Evolutionary conservation across 2,113 vertebrate species (phyloP), one percentile per base, ranked within the genome.

Genomic region (Phrynosoma blainvillii): DNA sequence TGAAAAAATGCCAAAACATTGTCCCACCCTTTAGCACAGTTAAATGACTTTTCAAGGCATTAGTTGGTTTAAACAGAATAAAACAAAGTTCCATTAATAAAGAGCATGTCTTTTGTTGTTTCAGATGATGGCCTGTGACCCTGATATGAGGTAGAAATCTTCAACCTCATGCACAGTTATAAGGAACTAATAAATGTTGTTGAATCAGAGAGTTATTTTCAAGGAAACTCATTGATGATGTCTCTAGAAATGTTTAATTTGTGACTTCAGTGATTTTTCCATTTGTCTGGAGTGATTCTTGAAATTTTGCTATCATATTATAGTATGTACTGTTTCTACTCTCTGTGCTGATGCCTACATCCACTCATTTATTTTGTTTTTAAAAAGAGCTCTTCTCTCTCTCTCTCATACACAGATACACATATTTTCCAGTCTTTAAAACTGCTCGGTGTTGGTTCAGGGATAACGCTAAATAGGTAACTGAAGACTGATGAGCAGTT

Each of bases 401-500:
- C 47, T 47, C 47, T 47, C 47, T 47, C 47, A 14, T 84, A 78
- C 81, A 27, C 8, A 54, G 88, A 90, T 47, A 0, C 0, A 82
- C 3, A 82, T n/a, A 54, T 74, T 36, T 54, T 89, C 90, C 92
- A 92, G 54, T 62, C 86, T 93, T 91, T 94, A 73, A 18, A 89
- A 91, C 78, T 0, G 1, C 20, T 59, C 83, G 18, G 89, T 87
- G 0, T 2, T 82, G 30, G 79, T 65, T 91, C 94, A 86, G 93
- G 92, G 94, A 94, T 95, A 93, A 95, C 85, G 93, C 89, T 94
- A 97, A 97, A 97, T 94, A 93, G 90, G 96, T 96, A 96, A 96
- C 95, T 93, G 94, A 93, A 95, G 96, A 93, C 82, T 95, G 96
- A 97, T 93, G 96, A 96, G 93, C 92, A 87, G 94, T 94, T 96